Base-by-base conservation (phyloP, 2,113 vertebrate genomes). In the Elaphurus davidianus region DNA sequence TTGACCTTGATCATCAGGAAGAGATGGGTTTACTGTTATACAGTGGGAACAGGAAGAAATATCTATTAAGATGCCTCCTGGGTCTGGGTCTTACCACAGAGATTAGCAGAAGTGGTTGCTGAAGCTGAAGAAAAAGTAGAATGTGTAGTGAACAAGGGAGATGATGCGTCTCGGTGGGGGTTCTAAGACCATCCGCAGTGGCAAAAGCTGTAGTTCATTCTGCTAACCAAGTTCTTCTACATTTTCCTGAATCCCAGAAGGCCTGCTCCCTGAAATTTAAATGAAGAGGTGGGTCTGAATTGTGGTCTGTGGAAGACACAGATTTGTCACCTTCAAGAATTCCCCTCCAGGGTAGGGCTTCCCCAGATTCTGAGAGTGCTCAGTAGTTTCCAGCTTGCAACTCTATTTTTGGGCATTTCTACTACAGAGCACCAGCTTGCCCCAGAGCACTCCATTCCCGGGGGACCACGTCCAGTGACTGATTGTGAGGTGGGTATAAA, bases 391-490 rank as follows among this genome's bases (percentile, higher is more conserved):
- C 23, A n/a, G 54, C 1, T 47, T 50, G 59, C 54, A 64, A 67
- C 25, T 67, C 36, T 30, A 28, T 40, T 40, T 60, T 1, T 4
- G 27, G 64, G 33, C 21, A 16, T 54, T 67, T 62, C 54, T 4
- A 27, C 43, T 62, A 2, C 25, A 57, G 33, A 88, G 45, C 3
- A 3, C 50, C 17, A 19, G 2, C 19, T 85, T 3, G 13, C 27
- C 33, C 9, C 33, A 36, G 27, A 85, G 9, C 23, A 16, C 8
- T 54, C 33, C 13, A 6, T 82, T 74, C 60, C 28, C 23, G 6
- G 7, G 12, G 16, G 12, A 27, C 6, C 6, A 0, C 2, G 7
- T 25, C 27, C 47, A 64, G 1, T 7, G 67, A 10, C 36, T 12
- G 8, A 59, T 2, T 30, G 4, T 33, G 7, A 16, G 21, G 12